phyloP scores from a whole-genome alignment of 1,140 invertebrate species.

The Oscheius sp. region DNA sequence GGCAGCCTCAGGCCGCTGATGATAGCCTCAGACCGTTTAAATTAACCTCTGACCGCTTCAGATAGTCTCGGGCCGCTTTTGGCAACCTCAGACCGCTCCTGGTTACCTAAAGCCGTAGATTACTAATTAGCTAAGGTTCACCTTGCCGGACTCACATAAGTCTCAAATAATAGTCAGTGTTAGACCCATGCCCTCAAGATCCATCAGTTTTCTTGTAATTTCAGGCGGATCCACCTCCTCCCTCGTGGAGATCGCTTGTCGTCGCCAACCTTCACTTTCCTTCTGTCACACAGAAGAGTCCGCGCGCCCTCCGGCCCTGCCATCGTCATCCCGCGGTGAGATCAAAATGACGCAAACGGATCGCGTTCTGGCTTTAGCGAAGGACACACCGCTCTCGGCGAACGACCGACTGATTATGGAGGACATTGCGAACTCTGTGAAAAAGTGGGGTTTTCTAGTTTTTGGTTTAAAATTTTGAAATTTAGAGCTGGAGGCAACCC shows the following conservation, averaged over 20 bases:
- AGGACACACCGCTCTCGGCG: neutral
- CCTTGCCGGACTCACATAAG: too few relatives aligned
- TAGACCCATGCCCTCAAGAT: neutral
- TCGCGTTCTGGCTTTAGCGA: neutral
- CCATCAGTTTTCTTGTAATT: neutral
- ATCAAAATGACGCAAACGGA: neutral
- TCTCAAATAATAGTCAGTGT: too few relatives aligned
- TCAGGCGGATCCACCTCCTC: neutral
- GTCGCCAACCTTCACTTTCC: neutral
- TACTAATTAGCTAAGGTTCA: neutral
- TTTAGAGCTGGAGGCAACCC: slow-evolving; percentile 1
- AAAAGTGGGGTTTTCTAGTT: neutral
- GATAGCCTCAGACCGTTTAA: too few relatives aligned
- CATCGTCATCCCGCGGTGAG: neutral
- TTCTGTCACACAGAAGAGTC: neutral
- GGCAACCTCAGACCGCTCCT: neutral
- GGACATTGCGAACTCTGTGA: neutral
- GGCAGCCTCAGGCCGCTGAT: too few relatives aligned
- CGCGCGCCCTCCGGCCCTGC: neutral
- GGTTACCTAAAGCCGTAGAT: neutral
- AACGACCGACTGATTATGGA: neutral
- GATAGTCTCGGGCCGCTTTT: too few relatives aligned
- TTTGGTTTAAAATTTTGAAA: neutral
- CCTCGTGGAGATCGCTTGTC: neutral
- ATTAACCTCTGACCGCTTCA: too few relatives aligned